These are phyloP conservation scores for Himantopus leucocephalus DNA, from an alignment of 2,113 vertebrate species.

Conservation along the genomic window DNA sequence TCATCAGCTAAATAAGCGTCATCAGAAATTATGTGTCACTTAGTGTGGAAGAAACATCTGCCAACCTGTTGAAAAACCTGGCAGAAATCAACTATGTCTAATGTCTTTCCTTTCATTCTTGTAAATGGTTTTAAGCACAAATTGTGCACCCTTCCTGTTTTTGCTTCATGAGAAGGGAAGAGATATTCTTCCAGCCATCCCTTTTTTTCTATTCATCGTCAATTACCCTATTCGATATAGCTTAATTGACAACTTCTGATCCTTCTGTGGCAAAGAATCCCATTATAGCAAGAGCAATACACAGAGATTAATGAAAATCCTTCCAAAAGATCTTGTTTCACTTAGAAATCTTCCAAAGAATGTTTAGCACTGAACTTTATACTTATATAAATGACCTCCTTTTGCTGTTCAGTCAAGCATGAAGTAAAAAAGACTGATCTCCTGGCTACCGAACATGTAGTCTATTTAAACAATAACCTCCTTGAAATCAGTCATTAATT, in stretches of 20 bases:
- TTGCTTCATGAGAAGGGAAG: background rate
- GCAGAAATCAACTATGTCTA: background rate
- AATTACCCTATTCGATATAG: background rate
- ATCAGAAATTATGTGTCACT: background rate
- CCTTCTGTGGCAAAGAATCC: background rate
- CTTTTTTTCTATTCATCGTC: background rate
- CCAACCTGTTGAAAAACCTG: background rate
- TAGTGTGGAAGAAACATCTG: background rate
- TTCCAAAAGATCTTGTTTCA: background rate
- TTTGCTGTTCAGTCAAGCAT: background rate
- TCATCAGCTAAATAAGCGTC: background rate
- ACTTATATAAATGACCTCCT: background rate
- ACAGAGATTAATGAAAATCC: background rate
- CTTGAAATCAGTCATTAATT: background rate
- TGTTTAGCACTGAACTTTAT: background rate
- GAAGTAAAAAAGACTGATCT: background rate
- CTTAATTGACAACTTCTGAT: background rate
- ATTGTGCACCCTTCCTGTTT: background rate
- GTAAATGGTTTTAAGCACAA: background rate
- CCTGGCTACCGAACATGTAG: background rate
- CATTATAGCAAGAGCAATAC: background rate
- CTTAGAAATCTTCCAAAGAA: background rate
- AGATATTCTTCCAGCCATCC: accelerated
- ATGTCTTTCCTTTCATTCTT: background rate
- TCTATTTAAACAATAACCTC: background rate